Evolutionary conservation across 2,888 invertebrate species (phyloP).

Genomic region (Cepaea hortensis): DNA sequence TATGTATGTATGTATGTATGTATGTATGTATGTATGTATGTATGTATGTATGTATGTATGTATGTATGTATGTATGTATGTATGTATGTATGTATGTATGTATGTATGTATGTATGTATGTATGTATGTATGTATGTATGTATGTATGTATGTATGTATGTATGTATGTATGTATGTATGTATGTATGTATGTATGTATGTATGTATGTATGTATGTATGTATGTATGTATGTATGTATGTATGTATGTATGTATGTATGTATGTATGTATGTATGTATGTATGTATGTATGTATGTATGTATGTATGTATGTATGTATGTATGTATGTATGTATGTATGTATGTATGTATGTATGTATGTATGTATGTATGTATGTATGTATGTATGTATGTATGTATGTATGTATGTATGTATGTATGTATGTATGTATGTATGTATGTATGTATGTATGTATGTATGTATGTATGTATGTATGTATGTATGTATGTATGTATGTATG

Average conservation of each 20-base stretch:
- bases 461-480: too few species aligned
- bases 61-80: slow-evolving; percentile 7
- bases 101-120: slow-evolving; percentile 7
- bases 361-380: neutral
- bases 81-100: slow-evolving; percentile 7
- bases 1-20: neutral
- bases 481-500: too few species aligned
- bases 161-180: neutral
- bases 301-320: slow-evolving; percentile 7
- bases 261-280: slow-evolving; percentile 7
- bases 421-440: too few species aligned
- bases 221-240: slow-evolving; percentile 7
- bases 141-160: slow-evolving; percentile 7
- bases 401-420: too few species aligned
- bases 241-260: slow-evolving; percentile 7
- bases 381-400: neutral
- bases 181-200: neutral
- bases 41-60: neutral
- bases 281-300: slow-evolving; percentile 7
- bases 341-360: neutral
- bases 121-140: slow-evolving; percentile 7
- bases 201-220: slow-evolving; percentile 7
- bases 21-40: neutral
- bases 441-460: too few species aligned
- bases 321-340: slow-evolving; percentile 7